Conservation (phyloP, 2,888 invertebrate genomes). For the Latrodectus hesperus region DNA sequence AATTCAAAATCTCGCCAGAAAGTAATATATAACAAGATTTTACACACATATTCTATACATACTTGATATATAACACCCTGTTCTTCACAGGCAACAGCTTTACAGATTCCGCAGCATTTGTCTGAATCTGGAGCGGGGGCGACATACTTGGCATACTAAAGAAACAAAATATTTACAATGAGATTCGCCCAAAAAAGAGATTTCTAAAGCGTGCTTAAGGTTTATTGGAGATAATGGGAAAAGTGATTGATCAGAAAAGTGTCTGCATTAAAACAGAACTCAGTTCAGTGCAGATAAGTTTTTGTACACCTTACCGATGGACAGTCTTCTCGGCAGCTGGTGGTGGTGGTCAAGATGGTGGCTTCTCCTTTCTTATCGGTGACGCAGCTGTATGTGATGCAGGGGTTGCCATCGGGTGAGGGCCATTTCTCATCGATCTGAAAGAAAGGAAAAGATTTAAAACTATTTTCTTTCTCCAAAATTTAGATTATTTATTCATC, state of each 20-base stretch:
- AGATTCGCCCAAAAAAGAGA: too few species aligned
- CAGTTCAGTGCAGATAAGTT: background rate
- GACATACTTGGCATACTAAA: constrained; percentile 70
- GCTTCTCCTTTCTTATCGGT: constrained; percentile 77
- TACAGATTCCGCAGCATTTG: constrained; percentile 72
- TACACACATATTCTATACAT: constrained; percentile 1
- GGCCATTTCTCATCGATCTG: constrained; percentile 80
- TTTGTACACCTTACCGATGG: constrained; percentile 73
- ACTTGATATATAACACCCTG: constrained; percentile 70
- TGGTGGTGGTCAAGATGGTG: constrained; percentile 78
- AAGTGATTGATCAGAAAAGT: too few species aligned
- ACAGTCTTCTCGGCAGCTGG: constrained; percentile 79
- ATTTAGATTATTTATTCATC: too few species aligned
- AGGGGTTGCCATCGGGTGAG: constrained; percentile 78
- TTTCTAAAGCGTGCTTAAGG: too few species aligned
- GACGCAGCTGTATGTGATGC: constrained; percentile 79
- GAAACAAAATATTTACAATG: background rate
- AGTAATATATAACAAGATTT: background rate
- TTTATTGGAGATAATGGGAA: too few species aligned
- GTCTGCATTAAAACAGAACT: background rate
- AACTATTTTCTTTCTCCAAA: too few species aligned
- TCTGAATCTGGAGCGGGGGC: constrained; percentile 57
- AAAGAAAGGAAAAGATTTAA: background rate
- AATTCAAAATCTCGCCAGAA: too few species aligned
- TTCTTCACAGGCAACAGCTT: constrained; percentile 71